These are phyloP conservation scores for Dysidea cf. avara DNA, from an alignment of 37 sponge, comb jelly and placozoan species.

Conservation along the genomic window DNA sequence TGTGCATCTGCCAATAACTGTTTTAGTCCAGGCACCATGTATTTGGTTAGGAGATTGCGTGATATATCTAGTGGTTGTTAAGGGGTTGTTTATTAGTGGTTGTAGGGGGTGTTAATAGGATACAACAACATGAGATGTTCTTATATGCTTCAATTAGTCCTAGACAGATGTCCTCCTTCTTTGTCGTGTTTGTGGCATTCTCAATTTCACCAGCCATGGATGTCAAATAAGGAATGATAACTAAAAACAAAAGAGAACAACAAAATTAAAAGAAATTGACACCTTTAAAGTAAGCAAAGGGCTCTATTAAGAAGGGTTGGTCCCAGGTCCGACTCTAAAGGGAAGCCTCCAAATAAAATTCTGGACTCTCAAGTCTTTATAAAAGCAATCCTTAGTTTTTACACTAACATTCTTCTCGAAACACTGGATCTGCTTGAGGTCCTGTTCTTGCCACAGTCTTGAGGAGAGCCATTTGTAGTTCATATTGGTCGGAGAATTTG, in stretches of 20 bases:
- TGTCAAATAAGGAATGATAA: conserved; percentile 67
- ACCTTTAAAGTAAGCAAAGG: too few relatives aligned
- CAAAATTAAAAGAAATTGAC: conserved; percentile 10
- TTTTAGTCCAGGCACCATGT: conserved; percentile 57
- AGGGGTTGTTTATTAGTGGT: neutral
- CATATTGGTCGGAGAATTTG: conserved; percentile 43
- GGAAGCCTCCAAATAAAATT: too few relatives aligned
- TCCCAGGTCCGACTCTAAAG: too few relatives aligned
- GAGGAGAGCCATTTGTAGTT: conserved; percentile 55
- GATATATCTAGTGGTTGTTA: conserved; percentile 51
- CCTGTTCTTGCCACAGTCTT: conserved; percentile 72
- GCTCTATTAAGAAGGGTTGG: too few relatives aligned
- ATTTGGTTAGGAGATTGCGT: conserved; percentile 29
- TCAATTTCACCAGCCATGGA: conserved; percentile 40
- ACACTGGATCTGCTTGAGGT: conserved; percentile 81
- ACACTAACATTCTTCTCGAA: conserved; percentile 84
- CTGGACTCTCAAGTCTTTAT: too few relatives aligned
- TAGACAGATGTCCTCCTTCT: conserved; percentile 52
- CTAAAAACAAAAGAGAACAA: conserved; percentile 30
- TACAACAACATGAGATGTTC: conserved; percentile 85
- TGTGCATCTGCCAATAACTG: conserved; percentile 34
- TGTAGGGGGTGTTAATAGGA: too few relatives aligned
- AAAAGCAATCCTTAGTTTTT: neutral
- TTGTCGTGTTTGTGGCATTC: conserved; percentile 53
- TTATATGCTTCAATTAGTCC: conserved; percentile 69